phyloP scores from a whole-genome alignment of 2,888 invertebrate species.

The Megastigmus dorsalis region DNA sequence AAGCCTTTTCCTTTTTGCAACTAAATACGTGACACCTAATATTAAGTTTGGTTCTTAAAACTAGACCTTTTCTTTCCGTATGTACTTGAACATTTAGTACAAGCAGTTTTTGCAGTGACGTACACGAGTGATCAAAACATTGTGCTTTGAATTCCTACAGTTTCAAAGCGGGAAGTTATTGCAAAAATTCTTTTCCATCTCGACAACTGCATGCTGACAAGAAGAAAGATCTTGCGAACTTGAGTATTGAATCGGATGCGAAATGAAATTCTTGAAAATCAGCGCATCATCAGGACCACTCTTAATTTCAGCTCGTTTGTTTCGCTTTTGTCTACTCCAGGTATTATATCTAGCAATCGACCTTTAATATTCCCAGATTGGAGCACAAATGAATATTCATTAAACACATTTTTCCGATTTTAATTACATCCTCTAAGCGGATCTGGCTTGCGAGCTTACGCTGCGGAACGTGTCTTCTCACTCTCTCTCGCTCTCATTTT shows the following conservation, averaged over 20 bases:
- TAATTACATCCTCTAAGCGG: conserved; percentile 73
- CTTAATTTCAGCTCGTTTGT: conserved; percentile 48
- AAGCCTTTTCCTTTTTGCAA: too few relatives aligned
- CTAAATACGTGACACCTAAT: too few relatives aligned
- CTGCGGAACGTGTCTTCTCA: conserved; percentile 56
- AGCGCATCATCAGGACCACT: conserved; percentile 30
- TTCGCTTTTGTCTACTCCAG: conserved; percentile 21
- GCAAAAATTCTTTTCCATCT: too few relatives aligned
- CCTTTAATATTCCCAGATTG: conserved; percentile 60
- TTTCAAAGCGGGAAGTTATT: too few relatives aligned
- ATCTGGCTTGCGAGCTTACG: conserved; percentile 66
- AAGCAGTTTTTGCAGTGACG: too few relatives aligned
- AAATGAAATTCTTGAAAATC: conserved; percentile 2
- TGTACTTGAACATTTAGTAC: too few relatives aligned
- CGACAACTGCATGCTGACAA: conserved; percentile 23
- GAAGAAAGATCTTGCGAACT: neutral
- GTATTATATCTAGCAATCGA: conserved; percentile 27
- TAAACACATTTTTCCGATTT: conserved; percentile 72
- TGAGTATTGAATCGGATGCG: conserved; percentile 18
- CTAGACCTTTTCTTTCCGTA: too few relatives aligned
- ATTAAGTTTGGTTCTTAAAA: too few relatives aligned
- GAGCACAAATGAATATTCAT: conserved; percentile 70
- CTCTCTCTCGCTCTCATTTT: conserved; percentile 44
- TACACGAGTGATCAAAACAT: too few relatives aligned
- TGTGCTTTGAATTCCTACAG: too few relatives aligned